These are phyloP conservation scores for Cotesia vestalis DNA, from an alignment of 1,140 invertebrate species.

Conservation along the genomic window DNA sequence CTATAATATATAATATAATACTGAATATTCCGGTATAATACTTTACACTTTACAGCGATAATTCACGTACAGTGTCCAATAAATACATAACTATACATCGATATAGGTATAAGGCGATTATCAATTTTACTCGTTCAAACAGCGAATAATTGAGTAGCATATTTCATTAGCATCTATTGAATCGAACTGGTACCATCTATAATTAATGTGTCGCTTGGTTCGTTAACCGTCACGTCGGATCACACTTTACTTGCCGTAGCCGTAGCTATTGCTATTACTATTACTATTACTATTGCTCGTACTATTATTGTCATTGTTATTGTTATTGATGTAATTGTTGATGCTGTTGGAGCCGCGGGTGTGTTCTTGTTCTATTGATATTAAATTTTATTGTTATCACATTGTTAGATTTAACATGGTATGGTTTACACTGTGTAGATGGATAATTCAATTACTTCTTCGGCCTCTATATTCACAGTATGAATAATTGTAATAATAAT, in stretches of 20 bases:
- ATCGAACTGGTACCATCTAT: slow-evolving; percentile 48
- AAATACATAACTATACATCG: neutral
- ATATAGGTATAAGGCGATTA: slow-evolving; percentile 32
- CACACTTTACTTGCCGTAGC: neutral
- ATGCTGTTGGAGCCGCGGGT: too few species aligned
- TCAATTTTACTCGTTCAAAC: slow-evolving; percentile 53
- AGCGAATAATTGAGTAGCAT: slow-evolving; percentile 53
- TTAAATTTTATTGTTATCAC: too few species aligned
- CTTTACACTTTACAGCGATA: too few species aligned
- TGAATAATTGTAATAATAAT: too few species aligned
- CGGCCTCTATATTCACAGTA: too few species aligned
- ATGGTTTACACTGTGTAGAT: too few species aligned
- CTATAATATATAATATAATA: too few species aligned
- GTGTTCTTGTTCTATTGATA: too few species aligned
- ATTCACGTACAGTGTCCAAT: neutral
- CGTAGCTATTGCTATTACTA: neutral
- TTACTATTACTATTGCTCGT: neutral
- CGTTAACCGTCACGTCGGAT: slow-evolving; percentile 40
- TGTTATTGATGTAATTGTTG: neutral
- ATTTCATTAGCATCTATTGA: slow-evolving; percentile 53
- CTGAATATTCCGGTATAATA: too few species aligned
- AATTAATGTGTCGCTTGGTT: slow-evolving; percentile 50
- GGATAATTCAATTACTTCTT: too few species aligned
- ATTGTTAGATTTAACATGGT: too few species aligned
- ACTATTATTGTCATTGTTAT: neutral